Percentiles rank a stretch among this genome's conserved stretches.
These are phyloP conservation scores for Xestoiulus laeticollis DNA, from an alignment of 2,888 invertebrate species.

Conservation along the genomic window DNA sequence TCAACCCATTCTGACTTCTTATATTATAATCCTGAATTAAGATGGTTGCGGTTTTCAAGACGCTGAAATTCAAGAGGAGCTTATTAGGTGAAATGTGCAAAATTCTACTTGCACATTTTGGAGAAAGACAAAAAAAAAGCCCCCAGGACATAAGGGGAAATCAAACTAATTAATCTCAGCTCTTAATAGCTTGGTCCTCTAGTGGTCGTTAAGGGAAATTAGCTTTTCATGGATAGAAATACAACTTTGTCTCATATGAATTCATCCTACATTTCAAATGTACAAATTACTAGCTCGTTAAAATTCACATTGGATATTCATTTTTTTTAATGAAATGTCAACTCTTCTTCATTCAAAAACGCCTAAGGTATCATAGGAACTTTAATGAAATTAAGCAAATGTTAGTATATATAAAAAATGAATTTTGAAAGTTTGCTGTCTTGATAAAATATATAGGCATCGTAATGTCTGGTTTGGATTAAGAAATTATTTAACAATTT, in stretches of 20 bases:
- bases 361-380: not conserved
- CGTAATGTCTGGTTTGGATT: no score
- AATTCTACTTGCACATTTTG: no score
- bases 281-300: slow-evolving; percentile 13
- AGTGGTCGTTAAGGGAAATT: slow-evolving; percentile 43
- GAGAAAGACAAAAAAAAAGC: not conserved
- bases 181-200: slow-evolving; percentile 35
- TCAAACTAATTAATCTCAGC: slow-evolving; percentile 28
- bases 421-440: no score
- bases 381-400: not conserved
- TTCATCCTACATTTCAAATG: not conserved
- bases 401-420: no score
- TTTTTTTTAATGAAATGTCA: not conserved
- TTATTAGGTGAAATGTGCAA: not conserved
- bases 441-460: no score
- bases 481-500: no score
- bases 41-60: not conserved
- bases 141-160: not conserved
- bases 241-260: not conserved
- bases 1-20: not conserved
- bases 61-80: not conserved
- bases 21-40: slow-evolving; percentile 43
- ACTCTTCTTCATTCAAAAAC: not conserved
- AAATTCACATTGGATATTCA: not conserved
- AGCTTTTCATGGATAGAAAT: not conserved